A percentile compares a stretch with the other conserved stretches of the same genome.
Conservation (phyloP, 2,797 vertebrate species). For the Poecilia wingei region DNA sequence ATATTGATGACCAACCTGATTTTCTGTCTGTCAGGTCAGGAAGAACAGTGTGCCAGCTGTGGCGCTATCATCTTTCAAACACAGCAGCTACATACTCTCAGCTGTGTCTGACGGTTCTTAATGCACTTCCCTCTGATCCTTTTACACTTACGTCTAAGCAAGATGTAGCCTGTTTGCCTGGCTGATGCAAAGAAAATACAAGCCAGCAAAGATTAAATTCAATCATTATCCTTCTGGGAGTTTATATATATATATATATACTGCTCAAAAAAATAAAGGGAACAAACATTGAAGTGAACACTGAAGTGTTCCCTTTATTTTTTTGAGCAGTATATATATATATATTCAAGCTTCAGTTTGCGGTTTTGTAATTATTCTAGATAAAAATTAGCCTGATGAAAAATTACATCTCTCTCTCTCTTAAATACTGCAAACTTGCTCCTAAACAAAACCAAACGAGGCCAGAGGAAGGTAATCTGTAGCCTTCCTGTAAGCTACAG, state of each 20-base stretch:
- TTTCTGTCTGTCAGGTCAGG: constrained; percentile 23
- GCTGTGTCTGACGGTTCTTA: not conserved
- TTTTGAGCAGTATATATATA: too few relatives aligned
- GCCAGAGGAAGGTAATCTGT: not conserved
- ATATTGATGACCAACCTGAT: constrained; percentile 46
- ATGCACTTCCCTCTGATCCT: not conserved
- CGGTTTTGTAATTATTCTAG: not conserved
- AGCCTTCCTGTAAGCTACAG: too few relatives aligned
- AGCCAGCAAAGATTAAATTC: not conserved
- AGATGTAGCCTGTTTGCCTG: not conserved
- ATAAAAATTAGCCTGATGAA: not conserved
- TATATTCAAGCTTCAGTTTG: not conserved
- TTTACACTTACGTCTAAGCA: not conserved
- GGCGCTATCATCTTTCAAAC: constrained; percentile 23
- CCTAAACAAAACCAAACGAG: not conserved
- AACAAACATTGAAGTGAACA: too few relatives aligned
- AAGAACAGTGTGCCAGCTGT: constrained; percentile 42
- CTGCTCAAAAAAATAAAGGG: too few relatives aligned
- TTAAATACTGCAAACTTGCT: not conserved
- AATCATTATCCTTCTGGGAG: not conserved
- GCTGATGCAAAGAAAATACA: not conserved
- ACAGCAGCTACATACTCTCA: constrained; percentile 19
- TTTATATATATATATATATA: not conserved
- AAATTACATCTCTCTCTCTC: not conserved
- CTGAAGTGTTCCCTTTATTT: too few relatives aligned